Conservation (phyloP, 2,888 invertebrate species). For the Agrochola macilenta region DNA sequence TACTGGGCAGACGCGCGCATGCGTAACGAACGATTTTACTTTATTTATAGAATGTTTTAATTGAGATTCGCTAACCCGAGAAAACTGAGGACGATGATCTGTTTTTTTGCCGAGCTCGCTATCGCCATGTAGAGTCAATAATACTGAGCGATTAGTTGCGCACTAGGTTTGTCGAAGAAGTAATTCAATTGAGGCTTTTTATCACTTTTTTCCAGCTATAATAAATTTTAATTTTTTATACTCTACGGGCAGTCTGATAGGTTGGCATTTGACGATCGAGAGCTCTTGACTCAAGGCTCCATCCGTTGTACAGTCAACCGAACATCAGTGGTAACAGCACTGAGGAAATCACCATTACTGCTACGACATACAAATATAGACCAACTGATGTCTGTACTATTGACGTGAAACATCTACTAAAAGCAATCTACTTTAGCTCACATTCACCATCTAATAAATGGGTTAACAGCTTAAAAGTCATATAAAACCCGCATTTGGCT, state of each 20-base stretch:
- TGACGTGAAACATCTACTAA: background rate
- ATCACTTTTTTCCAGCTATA: conserved; percentile 21
- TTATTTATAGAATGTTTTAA: conserved; percentile 51
- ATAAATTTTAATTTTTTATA: conserved; percentile 29
- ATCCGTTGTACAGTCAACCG: background rate
- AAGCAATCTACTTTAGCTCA: background rate
- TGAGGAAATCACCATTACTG: background rate
- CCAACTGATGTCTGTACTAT: background rate
- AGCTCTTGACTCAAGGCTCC: background rate
- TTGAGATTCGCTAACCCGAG: conserved; percentile 37
- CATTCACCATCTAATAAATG: background rate
- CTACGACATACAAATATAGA: no score
- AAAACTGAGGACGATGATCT: conserved; percentile 44
- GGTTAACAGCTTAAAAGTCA: background rate
- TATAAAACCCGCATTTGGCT: background rate
- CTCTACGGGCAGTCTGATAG: background rate
- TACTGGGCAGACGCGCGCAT: conserved; percentile 32
- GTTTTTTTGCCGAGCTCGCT: conserved; percentile 28
- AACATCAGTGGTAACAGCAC: background rate
- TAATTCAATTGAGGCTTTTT: conserved; percentile 45
- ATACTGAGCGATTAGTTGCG: conserved; percentile 43
- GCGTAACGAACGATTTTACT: conserved; percentile 45
- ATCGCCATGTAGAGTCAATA: conserved; percentile 43
- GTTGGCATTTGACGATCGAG: background rate
- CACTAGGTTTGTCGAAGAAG: conserved; percentile 27